Evolutionary conservation across 2,113 vertebrate genomes (phyloP).

Genomic region (Excalfactoria chinensis): DNA sequence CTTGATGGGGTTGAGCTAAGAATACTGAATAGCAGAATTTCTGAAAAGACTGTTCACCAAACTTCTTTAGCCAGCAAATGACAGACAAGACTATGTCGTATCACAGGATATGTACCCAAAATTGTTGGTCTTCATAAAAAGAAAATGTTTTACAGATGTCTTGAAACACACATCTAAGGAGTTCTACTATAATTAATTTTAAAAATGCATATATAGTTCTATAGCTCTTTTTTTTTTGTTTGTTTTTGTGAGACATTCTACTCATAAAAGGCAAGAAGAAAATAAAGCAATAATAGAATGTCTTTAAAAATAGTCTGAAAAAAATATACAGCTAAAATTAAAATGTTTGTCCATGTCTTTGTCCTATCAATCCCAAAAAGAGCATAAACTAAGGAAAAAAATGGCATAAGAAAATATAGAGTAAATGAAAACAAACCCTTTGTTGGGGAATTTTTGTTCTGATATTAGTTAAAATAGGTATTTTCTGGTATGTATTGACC

Average conservation of each 20-base stretch:
- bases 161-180: background rate
- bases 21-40: background rate
- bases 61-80: background rate
- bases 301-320: background rate
- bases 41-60: background rate
- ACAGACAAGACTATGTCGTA: background rate
- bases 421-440: background rate
- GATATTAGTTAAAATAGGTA: background rate
- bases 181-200: background rate
- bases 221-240: background rate
- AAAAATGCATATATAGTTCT: background rate
- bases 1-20: background rate
- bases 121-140: background rate
- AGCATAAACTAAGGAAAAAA: background rate
- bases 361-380: background rate
- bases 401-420: fast-evolving
- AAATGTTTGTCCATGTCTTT: background rate
- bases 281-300: background rate
- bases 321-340: background rate
- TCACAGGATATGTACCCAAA: fast-evolving
- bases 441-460: background rate
- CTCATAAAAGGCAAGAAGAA: background rate
- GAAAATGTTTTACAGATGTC: background rate
- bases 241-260: background rate
- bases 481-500: background rate